Evolutionary conservation across 2,113 vertebrate genomes (phyloP).

Genomic region (Sapayoa aenigma): DNA sequence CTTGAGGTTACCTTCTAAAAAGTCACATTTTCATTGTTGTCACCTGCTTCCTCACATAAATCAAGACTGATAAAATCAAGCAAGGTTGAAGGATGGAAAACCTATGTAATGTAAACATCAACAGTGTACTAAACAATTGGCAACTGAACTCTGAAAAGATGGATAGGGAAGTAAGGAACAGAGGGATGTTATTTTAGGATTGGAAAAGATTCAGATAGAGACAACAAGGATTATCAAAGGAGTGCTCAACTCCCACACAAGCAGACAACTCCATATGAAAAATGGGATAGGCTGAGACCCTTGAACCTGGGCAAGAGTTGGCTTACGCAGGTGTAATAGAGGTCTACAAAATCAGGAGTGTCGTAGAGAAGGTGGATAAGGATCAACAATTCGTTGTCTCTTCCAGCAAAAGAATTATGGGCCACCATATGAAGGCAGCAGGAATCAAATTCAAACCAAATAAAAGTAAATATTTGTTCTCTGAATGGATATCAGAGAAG

Average conservation of each 20-base stretch:
- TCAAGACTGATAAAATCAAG: neutral
- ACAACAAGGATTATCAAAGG: neutral
- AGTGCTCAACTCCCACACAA: neutral
- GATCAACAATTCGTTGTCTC: neutral
- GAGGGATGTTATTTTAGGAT: neutral
- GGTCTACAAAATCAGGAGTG: neutral
- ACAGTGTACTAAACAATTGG: neutral
- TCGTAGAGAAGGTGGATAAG: neutral
- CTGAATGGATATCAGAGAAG: neutral
- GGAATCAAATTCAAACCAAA: neutral
- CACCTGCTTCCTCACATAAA: neutral
- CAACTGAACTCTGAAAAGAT: neutral
- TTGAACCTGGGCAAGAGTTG: neutral
- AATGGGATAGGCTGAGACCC: neutral
- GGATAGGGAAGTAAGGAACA: neutral
- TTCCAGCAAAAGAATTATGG: neutral
- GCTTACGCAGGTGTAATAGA: neutral
- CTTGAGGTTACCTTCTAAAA: neutral
- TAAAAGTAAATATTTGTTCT: neutral
- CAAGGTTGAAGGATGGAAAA: neutral
- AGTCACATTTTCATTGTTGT: neutral
- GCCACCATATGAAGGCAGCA: neutral
- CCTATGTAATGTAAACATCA: neutral
- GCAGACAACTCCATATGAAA: neutral
- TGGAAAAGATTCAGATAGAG: neutral